Evolutionary conservation across 2,888 invertebrate species (phyloP).

Genomic region (Monopis laevigella): DNA sequence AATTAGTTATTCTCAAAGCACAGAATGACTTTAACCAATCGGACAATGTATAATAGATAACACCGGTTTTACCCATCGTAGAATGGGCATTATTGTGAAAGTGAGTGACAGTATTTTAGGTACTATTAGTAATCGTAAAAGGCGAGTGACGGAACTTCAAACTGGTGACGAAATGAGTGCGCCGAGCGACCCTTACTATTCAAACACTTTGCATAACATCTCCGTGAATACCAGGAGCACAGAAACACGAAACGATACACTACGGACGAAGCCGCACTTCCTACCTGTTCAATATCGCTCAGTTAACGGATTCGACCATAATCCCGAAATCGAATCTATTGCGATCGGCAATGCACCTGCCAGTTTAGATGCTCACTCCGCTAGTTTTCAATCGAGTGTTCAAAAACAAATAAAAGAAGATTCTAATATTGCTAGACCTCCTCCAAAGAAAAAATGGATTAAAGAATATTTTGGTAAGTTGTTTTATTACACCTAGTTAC

Average conservation of each 20-base stretch:
- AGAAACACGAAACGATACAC: slow-evolving; percentile 51
- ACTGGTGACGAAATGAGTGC: slow-evolving; percentile 2
- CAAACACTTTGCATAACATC: slow-evolving; percentile 47
- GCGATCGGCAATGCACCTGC: neutral
- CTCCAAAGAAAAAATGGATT: slow-evolving; percentile 81
- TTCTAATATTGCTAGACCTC: slow-evolving; percentile 43
- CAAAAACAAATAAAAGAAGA: slow-evolving; percentile 23
- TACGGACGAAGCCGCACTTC: slow-evolving; percentile 35
- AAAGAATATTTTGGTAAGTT: slow-evolving; percentile 72
- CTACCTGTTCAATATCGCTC: slow-evolving; percentile 27
- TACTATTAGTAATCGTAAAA: slow-evolving; percentile 1
- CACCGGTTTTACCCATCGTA: slow-evolving; percentile 36
- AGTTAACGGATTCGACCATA: slow-evolving; percentile 25
- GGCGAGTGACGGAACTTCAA: slow-evolving; percentile 3
- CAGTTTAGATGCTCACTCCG: neutral
- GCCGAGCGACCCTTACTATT: slow-evolving; percentile 38
- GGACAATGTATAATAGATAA: slow-evolving; percentile 25
- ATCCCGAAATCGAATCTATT: neutral
- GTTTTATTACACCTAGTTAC: neutral
- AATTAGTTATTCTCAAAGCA: too few species aligned
- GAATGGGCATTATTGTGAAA: slow-evolving; percentile 65
- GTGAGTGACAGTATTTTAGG: slow-evolving; percentile 27
- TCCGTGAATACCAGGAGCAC: slow-evolving; percentile 53
- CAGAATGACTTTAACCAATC: neutral
- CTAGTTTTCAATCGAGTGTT: neutral